Conservation (phyloP, 2,797 vertebrate species). For the Pogoniulus pusillus region DNA sequence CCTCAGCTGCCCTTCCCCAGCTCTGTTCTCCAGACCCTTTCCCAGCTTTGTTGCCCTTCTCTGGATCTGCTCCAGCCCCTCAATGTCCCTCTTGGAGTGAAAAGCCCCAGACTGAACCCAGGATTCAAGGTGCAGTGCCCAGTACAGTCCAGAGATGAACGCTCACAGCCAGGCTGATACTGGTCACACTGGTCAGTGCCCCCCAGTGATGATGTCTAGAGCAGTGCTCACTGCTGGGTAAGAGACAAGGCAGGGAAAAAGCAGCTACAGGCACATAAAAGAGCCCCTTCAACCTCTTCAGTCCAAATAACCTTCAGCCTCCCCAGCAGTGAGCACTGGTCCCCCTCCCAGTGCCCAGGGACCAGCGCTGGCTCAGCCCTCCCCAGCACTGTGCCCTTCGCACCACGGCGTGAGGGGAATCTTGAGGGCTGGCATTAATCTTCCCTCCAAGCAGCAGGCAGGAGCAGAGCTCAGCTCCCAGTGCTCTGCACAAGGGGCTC, state of each 20-base stretch:
- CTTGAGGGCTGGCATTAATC: neutral
- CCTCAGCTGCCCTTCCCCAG: no score
- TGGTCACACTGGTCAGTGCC: neutral
- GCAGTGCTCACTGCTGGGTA: neutral
- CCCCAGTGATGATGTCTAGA: no score
- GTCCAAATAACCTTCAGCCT: neutral
- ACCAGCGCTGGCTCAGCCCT: neutral
- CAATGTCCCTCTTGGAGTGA: no score
- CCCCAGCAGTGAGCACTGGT: neutral
- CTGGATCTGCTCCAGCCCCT: no score
- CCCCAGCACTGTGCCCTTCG: neutral
- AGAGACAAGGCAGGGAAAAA: neutral
- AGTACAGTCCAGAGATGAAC: neutral
- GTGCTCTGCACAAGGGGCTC: neutral
- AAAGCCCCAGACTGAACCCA: no score
- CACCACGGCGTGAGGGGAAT: neutral
- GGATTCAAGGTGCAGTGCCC: no score
- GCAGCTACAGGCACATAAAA: neutral
- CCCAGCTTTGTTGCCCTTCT: no score
- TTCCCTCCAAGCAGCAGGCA: neutral
- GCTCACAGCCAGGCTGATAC: neutral
- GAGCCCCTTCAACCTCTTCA: neutral
- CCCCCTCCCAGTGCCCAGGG: neutral
- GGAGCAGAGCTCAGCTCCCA: neutral
- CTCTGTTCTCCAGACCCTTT: no score